Evolutionary conservation across 2,113 vertebrate species (phyloP), one percentile per base, ranked within the genome.

Genomic region (Cathartes aura): DNA sequence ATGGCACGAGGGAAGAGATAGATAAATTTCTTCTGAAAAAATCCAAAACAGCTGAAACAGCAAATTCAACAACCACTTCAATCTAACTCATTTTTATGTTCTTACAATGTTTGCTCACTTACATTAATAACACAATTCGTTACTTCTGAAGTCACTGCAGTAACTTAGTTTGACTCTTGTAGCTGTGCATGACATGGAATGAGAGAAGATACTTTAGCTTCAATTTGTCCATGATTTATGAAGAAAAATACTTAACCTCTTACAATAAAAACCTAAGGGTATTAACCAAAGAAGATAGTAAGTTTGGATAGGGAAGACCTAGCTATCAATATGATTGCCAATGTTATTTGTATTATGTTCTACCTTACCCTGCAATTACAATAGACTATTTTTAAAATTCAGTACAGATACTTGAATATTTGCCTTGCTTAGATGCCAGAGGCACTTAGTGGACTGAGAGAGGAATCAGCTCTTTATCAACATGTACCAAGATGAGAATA

Each of bases 11-110:
- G 48, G 36, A 87, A 83, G 72, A 88, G 42, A 70, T 32, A 90
- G 9, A 7, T 83, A 93, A 81, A 97, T 93, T 80, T 95, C 34
- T 96, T 79, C 66, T 82, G 64, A 75, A 50, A 83, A 93, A 97
- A 90, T 75, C 42, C 40, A 43, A 96, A 92, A 47, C 58, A 95
- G 58, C 82, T 95, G 85, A 94, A 97, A 92, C 47, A 87, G n/a
- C 15, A 38, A 75, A 78, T 80, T 86, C 40, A 75, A 15, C 14
- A 53, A 53, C 67, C 16, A 62, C 34, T 87, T 92, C 19, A 76
- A 52, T 38, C 14, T 76, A 80, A 68, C 40, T 45, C 40, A 34
- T 48, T 76, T 91, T 87, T 62, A 52, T 79, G 34, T 83, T 76
- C 48, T 90, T 79, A 82, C 29, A 70, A 38, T 26, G 12, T 82